Conservation (phyloP, 2,888 invertebrate genomes). For the Ectemnius lituratus region DNA sequence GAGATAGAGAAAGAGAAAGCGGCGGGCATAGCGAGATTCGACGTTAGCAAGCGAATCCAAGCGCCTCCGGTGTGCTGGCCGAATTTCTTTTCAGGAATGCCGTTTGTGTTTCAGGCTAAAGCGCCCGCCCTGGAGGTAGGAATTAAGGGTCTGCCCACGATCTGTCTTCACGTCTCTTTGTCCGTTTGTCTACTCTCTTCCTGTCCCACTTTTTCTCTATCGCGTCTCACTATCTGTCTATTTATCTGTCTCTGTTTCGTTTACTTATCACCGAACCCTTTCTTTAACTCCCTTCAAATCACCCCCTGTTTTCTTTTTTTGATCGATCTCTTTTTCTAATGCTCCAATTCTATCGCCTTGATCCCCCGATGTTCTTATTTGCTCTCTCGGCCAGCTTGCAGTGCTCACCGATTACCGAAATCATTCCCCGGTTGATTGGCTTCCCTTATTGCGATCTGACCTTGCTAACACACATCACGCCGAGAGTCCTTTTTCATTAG, state of each 20-base stretch:
- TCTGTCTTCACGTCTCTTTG: slow-evolving; percentile 55
- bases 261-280: too few relatives aligned
- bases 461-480: too few relatives aligned
- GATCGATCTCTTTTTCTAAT: slow-evolving; percentile 1
- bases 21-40: too few relatives aligned
- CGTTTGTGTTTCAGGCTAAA: slow-evolving; percentile 77
- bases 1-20: too few relatives aligned
- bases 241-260: not conserved
- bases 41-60: too few relatives aligned
- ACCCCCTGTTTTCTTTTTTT: not conserved
- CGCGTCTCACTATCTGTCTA: slow-evolving; percentile 23
- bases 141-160: slow-evolving; percentile 70
- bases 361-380: not conserved
- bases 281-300: too few relatives aligned
- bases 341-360: slow-evolving; percentile 26
- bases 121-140: slow-evolving; percentile 76
- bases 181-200: slow-evolving; percentile 40
- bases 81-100: slow-evolving; percentile 72
- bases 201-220: slow-evolving; percentile 25
- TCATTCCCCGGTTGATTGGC: slow-evolving; percentile 16
- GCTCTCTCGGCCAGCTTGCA: slow-evolving; percentile 46
- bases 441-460: too few relatives aligned
- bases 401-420: slow-evolving; percentile 53
- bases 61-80: slow-evolving; percentile 5
- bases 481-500: too few relatives aligned